phyloP scores from a whole-genome alignment of 2,888 invertebrate genomes.

The Leucoptera coffeella region DNA sequence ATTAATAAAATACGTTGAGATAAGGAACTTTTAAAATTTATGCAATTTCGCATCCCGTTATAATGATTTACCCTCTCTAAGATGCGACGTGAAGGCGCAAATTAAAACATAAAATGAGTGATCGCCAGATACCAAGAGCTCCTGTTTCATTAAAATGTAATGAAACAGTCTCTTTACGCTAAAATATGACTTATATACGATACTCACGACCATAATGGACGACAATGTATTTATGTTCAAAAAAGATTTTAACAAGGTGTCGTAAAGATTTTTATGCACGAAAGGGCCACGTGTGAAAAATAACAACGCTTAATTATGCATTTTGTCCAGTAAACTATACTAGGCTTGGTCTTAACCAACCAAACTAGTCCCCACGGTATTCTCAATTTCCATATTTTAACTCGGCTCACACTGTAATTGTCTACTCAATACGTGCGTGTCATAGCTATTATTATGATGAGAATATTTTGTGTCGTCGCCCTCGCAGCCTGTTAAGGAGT shows the following conservation, averaged over 20 bases:
- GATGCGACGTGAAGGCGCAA: conserved; percentile 17
- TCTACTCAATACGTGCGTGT: conserved; percentile 1
- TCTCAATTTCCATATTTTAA: too few species aligned
- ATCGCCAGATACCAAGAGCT: conserved; percentile 20
- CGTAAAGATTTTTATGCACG: too few species aligned
- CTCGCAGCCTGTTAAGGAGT: conserved; percentile 11
- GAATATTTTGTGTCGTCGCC: conserved; percentile 8
- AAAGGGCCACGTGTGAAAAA: too few species aligned
- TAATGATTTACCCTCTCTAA: conserved; percentile 18
- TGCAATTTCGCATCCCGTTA: conserved; percentile 14
- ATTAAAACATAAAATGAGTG: conserved; percentile 36
- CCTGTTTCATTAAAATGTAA: conserved; percentile 32
- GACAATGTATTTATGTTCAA: too few species aligned
- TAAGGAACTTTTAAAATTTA: conserved; percentile 1
- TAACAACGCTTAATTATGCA: too few species aligned
- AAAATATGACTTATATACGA: too few species aligned
- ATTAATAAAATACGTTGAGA: conserved; percentile 2
- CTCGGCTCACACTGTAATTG: too few species aligned
- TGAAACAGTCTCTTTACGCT: conserved; percentile 34
- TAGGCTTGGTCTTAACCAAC: too few species aligned
- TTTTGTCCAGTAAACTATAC: too few species aligned
- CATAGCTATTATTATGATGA: conserved; percentile 1
- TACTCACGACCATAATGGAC: too few species aligned
- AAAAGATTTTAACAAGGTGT: conserved; percentile 1
- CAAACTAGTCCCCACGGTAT: too few species aligned